Base-by-base conservation (phyloP, 2,113 vertebrate genomes). In the Apeltes quadracus region DNA sequence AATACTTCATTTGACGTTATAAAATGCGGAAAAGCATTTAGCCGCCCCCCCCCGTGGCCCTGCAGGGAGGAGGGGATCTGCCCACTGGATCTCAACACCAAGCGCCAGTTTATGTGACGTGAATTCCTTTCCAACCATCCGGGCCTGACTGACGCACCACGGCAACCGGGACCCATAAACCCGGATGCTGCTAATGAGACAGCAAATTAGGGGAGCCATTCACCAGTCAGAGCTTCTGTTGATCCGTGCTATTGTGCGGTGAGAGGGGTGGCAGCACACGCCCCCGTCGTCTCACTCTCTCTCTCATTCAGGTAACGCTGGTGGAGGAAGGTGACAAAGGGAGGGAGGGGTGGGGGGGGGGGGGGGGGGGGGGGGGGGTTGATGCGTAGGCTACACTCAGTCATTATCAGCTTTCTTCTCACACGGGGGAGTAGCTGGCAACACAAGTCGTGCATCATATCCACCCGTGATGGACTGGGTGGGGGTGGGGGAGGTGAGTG, bases 371-470 rank as follows among this genome's bases (percentile, higher is more conserved):
- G 29, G 29, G 29, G 29, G 29, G 29, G 29, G 72, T 82, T 79
- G 68, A 79, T 83, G 81, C 41, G 3, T 53, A 76, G 78, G 79
- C 70, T 55, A 79, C 48, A 76, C 61, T 39, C 51, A 83, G 84
- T 92, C 88, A 87, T 89, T 87, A 92, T 88, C 88, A 86, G 82
- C 84, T 89, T 82, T 79, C 72, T 65, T 73, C 75, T 86, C 82
- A 76, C 85, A 75, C 32, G 44, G 81, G 71, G 79, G 75, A 82
- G 68, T 72, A 81, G 79, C 82, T 64, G 69, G 75, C 80, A 80
- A 74, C 67, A 79, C 81, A 76, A 87, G 78, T 82, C 81, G 72
- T 90, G 85, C 88, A 91, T 92, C 81, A 86, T 89, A 85, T 81
- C 86, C 79, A 84, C 88, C 81, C 81, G 68, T 76, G 84, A 85